Evolutionary conservation across 1,140 invertebrate species (phyloP), one percentile per base, ranked within the genome.

Genomic region (Bombus confusus): DNA sequence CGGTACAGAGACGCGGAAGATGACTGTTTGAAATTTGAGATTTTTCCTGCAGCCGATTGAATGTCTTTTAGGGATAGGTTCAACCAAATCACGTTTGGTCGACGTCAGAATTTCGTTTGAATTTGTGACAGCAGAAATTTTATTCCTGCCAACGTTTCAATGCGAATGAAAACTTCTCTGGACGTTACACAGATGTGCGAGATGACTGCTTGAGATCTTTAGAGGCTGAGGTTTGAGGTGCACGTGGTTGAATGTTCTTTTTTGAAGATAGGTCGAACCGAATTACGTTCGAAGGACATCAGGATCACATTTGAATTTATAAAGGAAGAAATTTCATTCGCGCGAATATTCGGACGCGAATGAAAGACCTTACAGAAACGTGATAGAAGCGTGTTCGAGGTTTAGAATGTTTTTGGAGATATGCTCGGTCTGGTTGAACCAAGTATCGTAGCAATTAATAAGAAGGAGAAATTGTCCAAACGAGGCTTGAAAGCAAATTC

Each of bases 91-190:
- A 4, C 59, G 59, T n/a, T 62, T 12, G 28, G 59, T n/a, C 28
- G 59, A 62, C 59, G 59, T 62, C 59, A n/a, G 59, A n/a, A 62
- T 62, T 62, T n/a, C 59, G 59, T n/a, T 62, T n/a, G 59, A 62
- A 62, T 62, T 62, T n/a, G 28, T 28, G 59, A 28, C 25, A 62
- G 25, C 10, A 12, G 59, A 62, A 52, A 52, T 22, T 22, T 22
- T 52, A 59, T 59, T 59, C 28, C 59, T 12, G 12, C 1, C 28
- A 52, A 52, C 28, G 28, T 62, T 62, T n/a, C 10, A 62, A n/a
- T 22, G 59, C 28, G 10, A 62, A 62, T 5, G 12, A 62, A n/a
- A 62, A n/a, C 10, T n/a, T 12, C 10, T 13, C 10, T n/a, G 28
- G 59, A n/a, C 59, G 28, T 59, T 25, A 25, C 25, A 28, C 9